A percentile compares a stretch with the other conserved stretches of the same genome.
Evolutionary conservation across 2,888 invertebrate species (phyloP).

Genomic region (Limnephilus rhombicus): DNA sequence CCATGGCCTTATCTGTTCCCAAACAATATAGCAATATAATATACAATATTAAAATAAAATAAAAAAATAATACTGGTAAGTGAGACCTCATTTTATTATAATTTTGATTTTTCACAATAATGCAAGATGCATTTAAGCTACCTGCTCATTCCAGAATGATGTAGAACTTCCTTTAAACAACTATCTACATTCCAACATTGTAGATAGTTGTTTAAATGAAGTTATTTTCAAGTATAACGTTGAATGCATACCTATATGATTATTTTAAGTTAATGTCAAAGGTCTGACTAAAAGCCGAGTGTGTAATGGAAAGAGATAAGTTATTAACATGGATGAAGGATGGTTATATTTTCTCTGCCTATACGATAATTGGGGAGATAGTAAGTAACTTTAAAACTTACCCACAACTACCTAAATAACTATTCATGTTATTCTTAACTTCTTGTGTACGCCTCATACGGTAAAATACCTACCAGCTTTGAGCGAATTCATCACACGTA

Average conservation of each 20-base stretch:
- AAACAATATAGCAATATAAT: not conserved
- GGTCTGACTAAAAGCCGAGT: not conserved
- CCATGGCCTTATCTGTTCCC: not conserved
- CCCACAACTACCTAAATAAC: not conserved
- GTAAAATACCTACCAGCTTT: not conserved
- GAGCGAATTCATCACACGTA: conserved; percentile 3
- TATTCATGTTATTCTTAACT: not conserved
- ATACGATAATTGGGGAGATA: not conserved
- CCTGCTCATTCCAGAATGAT: not conserved
- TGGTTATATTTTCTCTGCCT: not conserved
- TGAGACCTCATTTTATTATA: not conserved
- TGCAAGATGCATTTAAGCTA: not conserved
- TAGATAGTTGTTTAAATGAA: not conserved
- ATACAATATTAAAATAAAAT: not conserved
- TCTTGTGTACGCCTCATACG: not conserved
- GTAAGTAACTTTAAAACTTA: not conserved
- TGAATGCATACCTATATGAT: not conserved
- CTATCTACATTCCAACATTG: too few relatives aligned
- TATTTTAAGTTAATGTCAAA: not conserved
- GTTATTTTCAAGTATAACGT: not conserved
- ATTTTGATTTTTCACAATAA: not conserved
- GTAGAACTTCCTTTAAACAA: too few relatives aligned
- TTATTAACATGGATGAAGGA: not conserved
- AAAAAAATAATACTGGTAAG: too few relatives aligned
- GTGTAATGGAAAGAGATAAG: not conserved